Conservation (phyloP, 1,140 invertebrate genomes). For the Eciton burchellii region DNA sequence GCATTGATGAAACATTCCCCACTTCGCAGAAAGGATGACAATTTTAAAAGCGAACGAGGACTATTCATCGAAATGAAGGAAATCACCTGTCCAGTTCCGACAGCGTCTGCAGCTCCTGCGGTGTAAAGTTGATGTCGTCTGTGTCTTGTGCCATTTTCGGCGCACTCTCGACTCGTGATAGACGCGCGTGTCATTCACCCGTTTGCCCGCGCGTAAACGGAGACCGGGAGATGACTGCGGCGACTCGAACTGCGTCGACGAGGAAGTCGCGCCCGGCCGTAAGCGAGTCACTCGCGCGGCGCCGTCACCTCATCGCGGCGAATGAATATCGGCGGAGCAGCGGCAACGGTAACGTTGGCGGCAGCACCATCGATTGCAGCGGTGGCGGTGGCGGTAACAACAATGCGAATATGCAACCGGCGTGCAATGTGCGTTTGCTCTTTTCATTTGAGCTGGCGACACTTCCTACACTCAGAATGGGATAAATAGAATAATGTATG, state of each 20-base stretch:
- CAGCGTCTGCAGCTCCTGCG: slow-evolving; percentile 92
- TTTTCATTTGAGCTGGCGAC: no score
- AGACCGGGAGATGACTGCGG: background rate
- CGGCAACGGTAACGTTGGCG: background rate
- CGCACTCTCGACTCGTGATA: background rate
- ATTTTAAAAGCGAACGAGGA: no score
- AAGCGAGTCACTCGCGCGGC: slow-evolving; percentile 50
- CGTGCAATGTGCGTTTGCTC: no score
- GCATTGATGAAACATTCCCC: background rate
- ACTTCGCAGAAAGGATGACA: background rate
- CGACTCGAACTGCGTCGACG: background rate
- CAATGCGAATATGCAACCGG: background rate
- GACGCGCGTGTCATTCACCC: background rate
- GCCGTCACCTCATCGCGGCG: slow-evolving; percentile 71
- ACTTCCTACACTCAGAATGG: no score
- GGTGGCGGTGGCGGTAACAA: background rate
- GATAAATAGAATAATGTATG: no score
- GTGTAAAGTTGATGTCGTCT: slow-evolving; percentile 87
- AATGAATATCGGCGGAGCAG: slow-evolving; percentile 51
- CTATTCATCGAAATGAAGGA: background rate
- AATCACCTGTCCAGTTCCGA: slow-evolving; percentile 94
- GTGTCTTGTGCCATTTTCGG: slow-evolving; percentile 85
- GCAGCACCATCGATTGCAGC: background rate
- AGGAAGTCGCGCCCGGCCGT: slow-evolving; percentile 34
- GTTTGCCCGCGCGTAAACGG: slow-evolving; percentile 8